Evolutionary conservation across 2,888 invertebrate genomes (phyloP).

Genomic region (Drosophila greeni): DNA sequence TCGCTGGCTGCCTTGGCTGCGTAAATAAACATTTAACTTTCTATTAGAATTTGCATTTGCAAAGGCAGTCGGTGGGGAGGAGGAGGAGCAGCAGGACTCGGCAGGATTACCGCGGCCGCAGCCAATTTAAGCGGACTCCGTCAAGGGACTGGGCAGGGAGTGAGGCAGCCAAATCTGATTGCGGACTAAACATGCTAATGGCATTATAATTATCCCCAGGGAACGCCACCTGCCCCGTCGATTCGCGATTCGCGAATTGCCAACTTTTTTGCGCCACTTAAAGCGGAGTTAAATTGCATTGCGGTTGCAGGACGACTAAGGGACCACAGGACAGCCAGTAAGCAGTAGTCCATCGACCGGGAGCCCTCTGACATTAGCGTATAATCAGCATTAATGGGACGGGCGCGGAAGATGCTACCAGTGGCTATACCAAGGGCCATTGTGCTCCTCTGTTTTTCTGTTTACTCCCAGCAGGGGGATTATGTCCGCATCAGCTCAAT

Average conservation of each 20-base stretch:
- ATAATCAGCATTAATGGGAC: conserved; percentile 72
- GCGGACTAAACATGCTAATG: conserved; percentile 72
- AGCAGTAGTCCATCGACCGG: conserved; percentile 8
- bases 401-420: conserved; percentile 43
- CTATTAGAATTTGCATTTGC: conserved; percentile 63
- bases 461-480: conserved; percentile 56
- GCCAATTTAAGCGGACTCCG: conserved; percentile 57
- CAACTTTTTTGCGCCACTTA: conserved; percentile 62
- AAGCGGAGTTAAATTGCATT: conserved; percentile 64
- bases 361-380: conserved; percentile 56
- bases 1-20: conserved; percentile 43
- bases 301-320: conserved; percentile 40
- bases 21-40: conserved; percentile 73
- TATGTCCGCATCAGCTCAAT: conserved; percentile 67
- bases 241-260: conserved; percentile 68
- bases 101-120: conserved; percentile 47
- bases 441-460: conserved; percentile 47
- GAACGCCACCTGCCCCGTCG: conserved; percentile 37
- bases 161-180: conserved; percentile 61
- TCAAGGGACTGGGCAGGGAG: conserved; percentile 1
- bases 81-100: conserved; percentile 9
- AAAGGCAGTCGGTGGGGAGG: conserved; percentile 21
- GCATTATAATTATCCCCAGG: conserved; percentile 71
- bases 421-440: conserved; percentile 39
- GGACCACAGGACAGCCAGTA: background rate